Conservation (phyloP, 1,140 invertebrate genomes). For the Drosophila lini region DNA sequence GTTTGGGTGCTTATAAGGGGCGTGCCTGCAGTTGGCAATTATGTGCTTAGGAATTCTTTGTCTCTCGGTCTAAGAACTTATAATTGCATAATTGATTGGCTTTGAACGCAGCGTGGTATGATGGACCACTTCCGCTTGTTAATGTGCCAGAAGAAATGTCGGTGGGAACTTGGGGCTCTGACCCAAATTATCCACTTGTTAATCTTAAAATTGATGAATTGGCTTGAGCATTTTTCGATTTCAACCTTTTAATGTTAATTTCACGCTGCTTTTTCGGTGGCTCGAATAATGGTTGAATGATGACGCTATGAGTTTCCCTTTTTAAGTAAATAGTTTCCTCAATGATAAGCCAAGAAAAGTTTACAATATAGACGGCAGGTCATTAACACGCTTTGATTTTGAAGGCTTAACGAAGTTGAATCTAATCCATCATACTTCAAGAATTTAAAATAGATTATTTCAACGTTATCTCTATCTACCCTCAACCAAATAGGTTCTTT, state of each 20-base stretch:
- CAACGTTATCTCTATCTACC: not conserved
- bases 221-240: constrained; percentile 1
- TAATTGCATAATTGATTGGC: constrained; percentile 52
- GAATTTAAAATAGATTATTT: not conserved
- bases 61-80: constrained; percentile 29
- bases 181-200: constrained; percentile 20
- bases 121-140: constrained; percentile 35
- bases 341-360: constrained; percentile 16
- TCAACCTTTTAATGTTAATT: constrained; percentile 30
- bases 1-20: constrained; percentile 42
- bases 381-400: not conserved
- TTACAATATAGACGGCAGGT: not conserved
- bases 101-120: constrained; percentile 22
- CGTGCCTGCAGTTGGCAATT: constrained; percentile 21
- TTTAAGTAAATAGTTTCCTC: not conserved
- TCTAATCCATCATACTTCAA: not conserved
- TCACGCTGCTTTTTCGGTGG: constrained; percentile 30
- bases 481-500: not conserved
- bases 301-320: constrained; percentile 34
- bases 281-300: constrained; percentile 18
- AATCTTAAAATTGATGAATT: constrained; percentile 18
- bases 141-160: not conserved
- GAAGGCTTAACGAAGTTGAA: not conserved
- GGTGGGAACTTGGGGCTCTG: constrained; percentile 1
- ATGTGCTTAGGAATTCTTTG: constrained; percentile 29